Evolutionary conservation across 2,888 invertebrate genomes (phyloP).

Genomic region (Lycocerus yunnanus): DNA sequence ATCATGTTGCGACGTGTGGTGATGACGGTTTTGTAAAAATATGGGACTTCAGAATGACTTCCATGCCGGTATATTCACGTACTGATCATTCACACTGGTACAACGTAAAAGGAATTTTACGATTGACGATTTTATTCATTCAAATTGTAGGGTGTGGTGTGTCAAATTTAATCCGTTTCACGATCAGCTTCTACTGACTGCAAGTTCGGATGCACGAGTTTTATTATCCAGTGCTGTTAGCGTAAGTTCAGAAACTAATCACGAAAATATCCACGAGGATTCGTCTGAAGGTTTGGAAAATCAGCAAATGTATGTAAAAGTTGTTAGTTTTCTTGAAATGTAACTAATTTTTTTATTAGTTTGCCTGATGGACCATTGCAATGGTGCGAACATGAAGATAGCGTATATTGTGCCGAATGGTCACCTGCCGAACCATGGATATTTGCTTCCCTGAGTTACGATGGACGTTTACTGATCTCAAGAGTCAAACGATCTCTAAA

Average conservation of each 20-base stretch:
- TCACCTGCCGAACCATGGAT: constrained; percentile 98
- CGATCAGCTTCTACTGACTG: constrained; percentile 91
- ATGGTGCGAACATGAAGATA: constrained; percentile 96
- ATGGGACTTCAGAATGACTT: constrained; percentile 90
- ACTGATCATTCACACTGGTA: constrained; percentile 89
- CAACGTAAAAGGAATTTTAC: neutral
- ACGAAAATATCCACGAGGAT: constrained; percentile 58
- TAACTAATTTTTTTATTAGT: constrained; percentile 50
- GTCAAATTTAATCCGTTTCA: constrained; percentile 96
- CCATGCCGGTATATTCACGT: constrained; percentile 77
- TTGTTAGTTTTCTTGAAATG: neutral
- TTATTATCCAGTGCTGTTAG: constrained; percentile 85
- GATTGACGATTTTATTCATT: neutral
- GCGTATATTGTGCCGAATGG: constrained; percentile 97
- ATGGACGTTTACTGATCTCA: constrained; percentile 92
- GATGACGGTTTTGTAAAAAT: constrained; percentile 95
- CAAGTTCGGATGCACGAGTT: constrained; percentile 93
- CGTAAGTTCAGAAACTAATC: constrained; percentile 80
- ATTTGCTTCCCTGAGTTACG: constrained; percentile 98
- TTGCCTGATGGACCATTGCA: constrained; percentile 87
- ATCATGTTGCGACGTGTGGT: constrained; percentile 90
- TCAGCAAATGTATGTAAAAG: constrained; percentile 57
- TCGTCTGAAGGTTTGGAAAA: constrained; percentile 54
- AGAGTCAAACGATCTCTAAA: constrained; percentile 93
- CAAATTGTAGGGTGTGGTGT: constrained; percentile 78